Conservation (phyloP, 2,888 invertebrate species). For the Calliopum simillimum region DNA sequence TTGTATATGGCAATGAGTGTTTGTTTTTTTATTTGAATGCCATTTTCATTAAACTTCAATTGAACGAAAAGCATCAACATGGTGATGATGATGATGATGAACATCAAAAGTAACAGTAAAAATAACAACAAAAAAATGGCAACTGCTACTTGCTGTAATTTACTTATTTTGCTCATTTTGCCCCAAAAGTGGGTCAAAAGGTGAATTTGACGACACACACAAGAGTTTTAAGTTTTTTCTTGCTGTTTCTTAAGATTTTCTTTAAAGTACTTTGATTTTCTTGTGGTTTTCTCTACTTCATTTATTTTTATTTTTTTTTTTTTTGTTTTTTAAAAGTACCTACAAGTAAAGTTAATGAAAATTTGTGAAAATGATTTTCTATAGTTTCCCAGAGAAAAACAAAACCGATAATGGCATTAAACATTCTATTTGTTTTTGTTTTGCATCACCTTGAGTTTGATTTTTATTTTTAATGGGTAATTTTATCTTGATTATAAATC, state of each 20-base stretch:
- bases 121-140: conserved; percentile 2
- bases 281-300: too few species aligned
- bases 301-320: not conserved
- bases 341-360: conserved; percentile 1
- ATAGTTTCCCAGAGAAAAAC: not conserved
- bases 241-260: not conserved
- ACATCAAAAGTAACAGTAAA: conserved; percentile 6
- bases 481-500: too few species aligned
- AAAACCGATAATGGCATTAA: too few species aligned
- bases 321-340: not conserved
- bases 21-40: not conserved
- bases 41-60: not conserved
- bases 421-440: too few species aligned
- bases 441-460: too few species aligned
- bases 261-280: too few species aligned
- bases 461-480: too few species aligned
- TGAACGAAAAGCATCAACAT: not conserved
- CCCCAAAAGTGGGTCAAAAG: conserved; percentile 10
- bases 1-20: too few species aligned
- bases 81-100: conserved; percentile 15
- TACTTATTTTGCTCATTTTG: conserved; percentile 3
- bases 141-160: not conserved
- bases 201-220: conserved; percentile 16
- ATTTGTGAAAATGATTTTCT: conserved; percentile 13
- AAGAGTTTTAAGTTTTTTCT: not conserved